Evolutionary conservation across 2,888 invertebrate genomes (phyloP), one percentile per base, ranked within the genome.

Genomic region (Dolichopus griseipennis): DNA sequence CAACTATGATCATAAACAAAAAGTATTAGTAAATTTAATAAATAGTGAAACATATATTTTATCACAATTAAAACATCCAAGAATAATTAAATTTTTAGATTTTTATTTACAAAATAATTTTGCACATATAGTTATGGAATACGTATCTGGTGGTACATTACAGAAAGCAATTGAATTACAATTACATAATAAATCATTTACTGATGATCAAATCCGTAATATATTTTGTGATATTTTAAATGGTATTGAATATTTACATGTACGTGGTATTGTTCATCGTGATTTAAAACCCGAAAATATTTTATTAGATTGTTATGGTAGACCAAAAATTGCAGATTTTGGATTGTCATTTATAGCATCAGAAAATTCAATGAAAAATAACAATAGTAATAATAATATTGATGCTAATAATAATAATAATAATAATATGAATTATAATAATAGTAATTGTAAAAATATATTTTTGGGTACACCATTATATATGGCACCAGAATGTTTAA

Each of bases 221-320:
- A 83, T 78, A 69, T 83, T 81, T 68, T 79, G 75, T 65, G 84
- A 83, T 66, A 79, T 79, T 73, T 74, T 78, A 63, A 79, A 80
- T 71, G 81, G 81, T 0, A 65, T 81, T 41, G 79, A 80, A 68
- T 81, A 79, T 69, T 71, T 81, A 65, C 81, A 81, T 69, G 78
- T 79, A 43, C 78, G 79, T 0, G 74, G 78, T 72, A 82, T 86
- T 5, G 79, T 85, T 22, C 86, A 87, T 74, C 78, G 86, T 18
- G 90, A 90, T 77, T 87, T 90, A 72, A 90, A 91, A 76, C 90
- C 90, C 8, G 90, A 89, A 43, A 90, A 90, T 77, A 87, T 90
- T 62, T 87, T 90, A 75, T 83, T 90, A 68, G 88, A 87, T 62
- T 83, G 83, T 1, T 79, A 83, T 65, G 87, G 88, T 52, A 83